Evolutionary conservation across 2,113 vertebrate genomes (phyloP).

Genomic region (Mesoclemmys tuberculata): DNA sequence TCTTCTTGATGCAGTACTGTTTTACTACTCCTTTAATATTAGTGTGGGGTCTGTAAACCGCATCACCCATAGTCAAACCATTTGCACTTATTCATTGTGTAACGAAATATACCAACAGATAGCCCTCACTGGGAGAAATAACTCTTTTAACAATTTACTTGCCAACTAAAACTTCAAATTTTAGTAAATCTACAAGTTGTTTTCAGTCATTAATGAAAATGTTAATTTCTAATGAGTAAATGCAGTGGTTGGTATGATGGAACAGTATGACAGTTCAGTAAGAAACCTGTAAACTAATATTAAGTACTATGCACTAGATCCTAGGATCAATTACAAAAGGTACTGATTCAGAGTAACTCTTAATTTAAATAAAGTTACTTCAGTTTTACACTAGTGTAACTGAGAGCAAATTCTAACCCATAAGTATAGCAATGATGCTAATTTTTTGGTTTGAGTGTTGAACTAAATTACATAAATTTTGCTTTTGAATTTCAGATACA

Average conservation of each 20-base stretch:
- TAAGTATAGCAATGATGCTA: neutral
- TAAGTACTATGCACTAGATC: accelerated
- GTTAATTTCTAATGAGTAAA: neutral
- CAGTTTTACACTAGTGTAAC: accelerated
- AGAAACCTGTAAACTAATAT: accelerated
- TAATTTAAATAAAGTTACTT: neutral
- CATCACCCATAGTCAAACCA: accelerated
- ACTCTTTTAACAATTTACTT: accelerated
- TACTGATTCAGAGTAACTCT: neutral
- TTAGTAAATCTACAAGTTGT: neutral
- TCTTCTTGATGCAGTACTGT: neutral
- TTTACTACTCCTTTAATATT: too few species aligned
- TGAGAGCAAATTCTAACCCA: neutral
- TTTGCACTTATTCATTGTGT: neutral
- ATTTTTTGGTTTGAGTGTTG: neutral
- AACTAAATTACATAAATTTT: neutral
- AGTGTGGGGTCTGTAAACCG: too few species aligned
- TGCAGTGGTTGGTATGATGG: accelerated
- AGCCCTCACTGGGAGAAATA: neutral
- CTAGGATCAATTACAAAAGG: neutral
- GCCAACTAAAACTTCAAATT: neutral
- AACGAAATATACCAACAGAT: accelerated
- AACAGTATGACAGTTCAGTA: neutral
- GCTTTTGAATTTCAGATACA: slow-evolving; percentile 85
- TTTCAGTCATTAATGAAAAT: neutral